Conservation (phyloP, 2,888 invertebrate genomes). For the Drosophila imparisetae region DNA sequence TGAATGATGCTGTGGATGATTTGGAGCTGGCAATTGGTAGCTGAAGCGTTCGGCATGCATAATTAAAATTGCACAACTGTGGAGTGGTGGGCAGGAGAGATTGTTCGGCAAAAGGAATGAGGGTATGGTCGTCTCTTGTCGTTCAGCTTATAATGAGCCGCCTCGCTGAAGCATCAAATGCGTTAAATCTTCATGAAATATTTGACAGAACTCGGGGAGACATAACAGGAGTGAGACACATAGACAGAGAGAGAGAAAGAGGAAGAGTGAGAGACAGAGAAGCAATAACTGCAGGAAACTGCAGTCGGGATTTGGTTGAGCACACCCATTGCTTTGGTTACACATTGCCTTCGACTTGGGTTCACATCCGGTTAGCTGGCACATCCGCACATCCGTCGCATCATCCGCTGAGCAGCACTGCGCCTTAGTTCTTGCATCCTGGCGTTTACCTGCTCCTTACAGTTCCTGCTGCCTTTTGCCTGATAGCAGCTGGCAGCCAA, state of each 20-base stretch:
- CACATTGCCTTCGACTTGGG: slow-evolving; percentile 30
- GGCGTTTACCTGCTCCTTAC: slow-evolving; percentile 24
- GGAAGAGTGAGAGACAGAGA: not conserved
- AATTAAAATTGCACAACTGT: slow-evolving; percentile 55
- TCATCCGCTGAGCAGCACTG: slow-evolving; percentile 22
- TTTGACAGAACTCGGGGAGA: slow-evolving; percentile 28
- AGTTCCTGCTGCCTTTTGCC: slow-evolving; percentile 16
- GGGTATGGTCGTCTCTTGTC: not conserved
- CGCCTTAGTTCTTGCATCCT: not conserved
- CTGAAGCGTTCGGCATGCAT: slow-evolving; percentile 59
- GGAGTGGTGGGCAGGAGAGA: not conserved
- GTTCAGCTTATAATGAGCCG: slow-evolving; percentile 54
- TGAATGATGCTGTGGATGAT: not conserved
- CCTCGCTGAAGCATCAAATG: slow-evolving; percentile 60
- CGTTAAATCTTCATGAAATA: slow-evolving; percentile 72
- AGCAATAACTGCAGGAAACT: not conserved
- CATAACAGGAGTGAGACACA: not conserved
- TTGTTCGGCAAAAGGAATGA: not conserved
- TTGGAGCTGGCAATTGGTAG: slow-evolving; percentile 25
- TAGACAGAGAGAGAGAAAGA: not conserved
- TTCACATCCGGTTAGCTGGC: slow-evolving; percentile 37
- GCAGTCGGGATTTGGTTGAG: slow-evolving; percentile 6
- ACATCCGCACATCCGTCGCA: slow-evolving; percentile 46
- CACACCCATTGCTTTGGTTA: slow-evolving; percentile 43
- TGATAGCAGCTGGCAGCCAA: slow-evolving; percentile 42